Conservation (phyloP, 2,888 invertebrate genomes). For the Gortyna flavago region DNA sequence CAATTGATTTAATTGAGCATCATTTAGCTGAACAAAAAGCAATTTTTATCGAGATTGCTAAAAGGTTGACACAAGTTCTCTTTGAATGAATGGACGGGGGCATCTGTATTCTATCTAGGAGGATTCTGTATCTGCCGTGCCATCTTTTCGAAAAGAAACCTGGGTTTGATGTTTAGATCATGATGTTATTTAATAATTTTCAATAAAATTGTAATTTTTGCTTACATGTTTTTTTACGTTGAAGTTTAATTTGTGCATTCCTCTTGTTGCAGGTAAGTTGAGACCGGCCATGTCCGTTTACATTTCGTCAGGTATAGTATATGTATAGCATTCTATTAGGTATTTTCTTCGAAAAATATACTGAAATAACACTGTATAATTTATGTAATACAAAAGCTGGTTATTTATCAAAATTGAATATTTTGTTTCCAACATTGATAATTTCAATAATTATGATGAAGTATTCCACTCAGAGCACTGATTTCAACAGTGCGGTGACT, state of each 20-base stretch:
- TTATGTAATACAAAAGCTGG: not conserved
- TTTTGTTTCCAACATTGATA: conserved; percentile 11
- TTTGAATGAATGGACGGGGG: not conserved
- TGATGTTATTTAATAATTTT: not conserved
- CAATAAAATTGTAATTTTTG: not conserved
- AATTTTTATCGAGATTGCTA: conserved; percentile 4
- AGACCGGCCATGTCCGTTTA: conserved; percentile 28
- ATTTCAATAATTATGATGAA: not conserved
- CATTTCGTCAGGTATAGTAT: conserved; percentile 51
- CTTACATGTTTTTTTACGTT: conserved; percentile 32
- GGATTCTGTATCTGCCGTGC: not conserved
- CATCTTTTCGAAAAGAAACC: not conserved
- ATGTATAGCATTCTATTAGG: not conserved
- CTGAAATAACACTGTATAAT: not conserved
- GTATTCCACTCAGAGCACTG: no score
- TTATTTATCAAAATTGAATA: conserved; percentile 11
- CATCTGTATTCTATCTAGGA: not conserved
- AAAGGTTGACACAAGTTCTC: not conserved
- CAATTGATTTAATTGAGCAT: conserved; percentile 8
- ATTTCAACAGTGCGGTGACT: conserved; percentile 5
- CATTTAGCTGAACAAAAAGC: not conserved
- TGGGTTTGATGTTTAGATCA: not conserved
- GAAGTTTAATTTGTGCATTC: conserved; percentile 72
- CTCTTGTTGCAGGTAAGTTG: conserved; percentile 78
- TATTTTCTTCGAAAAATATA: not conserved